Percentiles rank a stretch among this genome's conserved stretches.
These are phyloP conservation scores for Subacronicta megacephala DNA, from an alignment of 2,888 invertebrate species.

Conservation along the genomic window DNA sequence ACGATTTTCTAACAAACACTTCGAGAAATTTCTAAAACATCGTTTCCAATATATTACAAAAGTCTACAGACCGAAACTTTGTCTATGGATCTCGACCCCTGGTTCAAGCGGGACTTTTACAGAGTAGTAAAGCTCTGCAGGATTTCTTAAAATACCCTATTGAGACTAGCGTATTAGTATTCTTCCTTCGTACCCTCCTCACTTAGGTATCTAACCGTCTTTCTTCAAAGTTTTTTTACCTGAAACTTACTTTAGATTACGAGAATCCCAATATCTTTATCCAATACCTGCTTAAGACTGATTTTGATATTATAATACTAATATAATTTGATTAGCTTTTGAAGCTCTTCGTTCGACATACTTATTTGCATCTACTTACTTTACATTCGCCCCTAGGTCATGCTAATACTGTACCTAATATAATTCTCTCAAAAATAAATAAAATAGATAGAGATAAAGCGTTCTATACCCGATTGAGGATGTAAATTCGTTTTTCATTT, in stretches of 20 bases:
- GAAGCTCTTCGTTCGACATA: not conserved
- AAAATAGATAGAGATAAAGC: too few relatives aligned
- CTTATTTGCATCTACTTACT: too few relatives aligned
- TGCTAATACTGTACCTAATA: too few relatives aligned
- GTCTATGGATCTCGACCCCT: constrained; percentile 12
- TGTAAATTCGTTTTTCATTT: too few relatives aligned
- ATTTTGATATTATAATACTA: not conserved
- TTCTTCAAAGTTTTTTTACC: constrained; percentile 14
- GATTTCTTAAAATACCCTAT: constrained; percentile 22
- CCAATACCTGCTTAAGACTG: not conserved
- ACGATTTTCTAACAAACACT: not conserved
- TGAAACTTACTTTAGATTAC: constrained; percentile 13
- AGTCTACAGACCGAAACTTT: constrained; percentile 9
- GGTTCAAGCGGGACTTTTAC: constrained; percentile 13
- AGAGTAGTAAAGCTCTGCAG: constrained; percentile 25
- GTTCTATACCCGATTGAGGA: too few relatives aligned
- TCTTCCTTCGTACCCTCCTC: constrained; percentile 7
- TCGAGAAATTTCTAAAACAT: not conserved
- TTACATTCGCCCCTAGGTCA: too few relatives aligned
- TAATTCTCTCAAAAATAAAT: too few relatives aligned
- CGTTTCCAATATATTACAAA: constrained; percentile 1
- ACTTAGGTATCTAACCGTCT: not conserved
- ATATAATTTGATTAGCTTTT: not conserved
- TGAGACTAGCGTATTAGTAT: constrained; percentile 31
- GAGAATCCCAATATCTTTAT: not conserved